Evolutionary conservation across 1,140 invertebrate species (phyloP).

Genomic region (Leptonema lineaticorne): DNA sequence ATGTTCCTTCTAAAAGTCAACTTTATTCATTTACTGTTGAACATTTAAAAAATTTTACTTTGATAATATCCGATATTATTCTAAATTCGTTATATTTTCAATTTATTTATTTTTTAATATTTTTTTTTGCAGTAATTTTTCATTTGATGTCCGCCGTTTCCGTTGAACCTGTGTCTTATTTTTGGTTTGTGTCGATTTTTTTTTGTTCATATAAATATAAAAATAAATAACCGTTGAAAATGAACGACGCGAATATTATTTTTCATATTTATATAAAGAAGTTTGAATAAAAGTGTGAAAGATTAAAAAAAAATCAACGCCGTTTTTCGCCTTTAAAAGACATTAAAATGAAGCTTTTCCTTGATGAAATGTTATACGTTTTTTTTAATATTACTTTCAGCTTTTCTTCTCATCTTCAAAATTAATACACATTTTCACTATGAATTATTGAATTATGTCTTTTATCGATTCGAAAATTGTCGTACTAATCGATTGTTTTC

Average conservation of each 20-base stretch:
- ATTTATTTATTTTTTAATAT: constrained; percentile 1
- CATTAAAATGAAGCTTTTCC: too few relatives aligned
- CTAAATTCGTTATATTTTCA: neutral
- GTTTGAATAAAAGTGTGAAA: neutral
- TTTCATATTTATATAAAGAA: constrained; percentile 1
- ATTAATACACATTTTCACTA: too few relatives aligned
- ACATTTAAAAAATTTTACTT: neutral
- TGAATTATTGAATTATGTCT: too few relatives aligned
- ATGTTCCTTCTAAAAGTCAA: neutral
- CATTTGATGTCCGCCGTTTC: constrained; percentile 11
- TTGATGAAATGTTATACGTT: too few relatives aligned
- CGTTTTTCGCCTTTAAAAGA: neutral
- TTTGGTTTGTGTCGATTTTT: constrained; percentile 27
- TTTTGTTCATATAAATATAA: constrained; percentile 26
- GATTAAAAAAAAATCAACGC: neutral
- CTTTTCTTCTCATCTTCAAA: too few relatives aligned
- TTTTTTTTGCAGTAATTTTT: constrained; percentile 27
- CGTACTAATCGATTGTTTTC: too few relatives aligned
- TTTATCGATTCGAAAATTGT: too few relatives aligned
- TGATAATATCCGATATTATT: too few relatives aligned
- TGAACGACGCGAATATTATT: constrained; percentile 3
- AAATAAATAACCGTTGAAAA: too few relatives aligned
- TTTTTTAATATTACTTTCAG: too few relatives aligned
- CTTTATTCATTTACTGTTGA: neutral
- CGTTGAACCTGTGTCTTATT: constrained; percentile 24